Evolutionary conservation across 2,113 vertebrate genomes (phyloP), one percentile per base, ranked within the genome.

Genomic region (Elephantulus edwardii): DNA sequence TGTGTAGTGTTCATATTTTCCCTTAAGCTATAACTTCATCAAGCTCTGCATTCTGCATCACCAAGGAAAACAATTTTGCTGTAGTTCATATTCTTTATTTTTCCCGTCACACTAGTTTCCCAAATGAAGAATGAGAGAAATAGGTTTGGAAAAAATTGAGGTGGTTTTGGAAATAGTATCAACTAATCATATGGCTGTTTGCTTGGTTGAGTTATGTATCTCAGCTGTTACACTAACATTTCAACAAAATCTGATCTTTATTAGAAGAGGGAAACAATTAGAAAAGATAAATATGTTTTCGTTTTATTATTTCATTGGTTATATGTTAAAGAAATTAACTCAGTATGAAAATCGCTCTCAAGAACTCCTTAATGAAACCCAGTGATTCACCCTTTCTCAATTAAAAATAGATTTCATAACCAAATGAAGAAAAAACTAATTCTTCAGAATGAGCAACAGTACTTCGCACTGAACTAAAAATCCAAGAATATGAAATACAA

Each of bases 241-340:
- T 74, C 92, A 70, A 91, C 76, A 90, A 90, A 93, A 90, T 42
- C 62, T 94, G 72, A 54, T 92, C 40, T 42, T 20, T 56, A 52
- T 87, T 93, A 92, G 62, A 86, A n/a, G 48, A 92, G 33, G 38
- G 46, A 89, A 93, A 64, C 74, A 91, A 95, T 89, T 94, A 93
- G 84, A 78, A 92, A 92, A 95, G 89, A 92, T 89, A 86, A 90
- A 94, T 90, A 68, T 92, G 50, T 46, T 94, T 80, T 87, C 78
- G 50, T 88, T 93, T 38, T 84, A 26, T 76, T 86, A 81, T 74
- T 89, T 91, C 89, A 78, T 50, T 91, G 62, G 83, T 92, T 90
- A 70, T 72, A 58, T 83, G 80, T 74, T 91, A 89, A 92, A 94
- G 89, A 89, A 95, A 94, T 89, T 38, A 80, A 84, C 68, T 50